phyloP scores from a whole-genome alignment of 2,888 invertebrate species.

The Fragum whitleyi region DNA sequence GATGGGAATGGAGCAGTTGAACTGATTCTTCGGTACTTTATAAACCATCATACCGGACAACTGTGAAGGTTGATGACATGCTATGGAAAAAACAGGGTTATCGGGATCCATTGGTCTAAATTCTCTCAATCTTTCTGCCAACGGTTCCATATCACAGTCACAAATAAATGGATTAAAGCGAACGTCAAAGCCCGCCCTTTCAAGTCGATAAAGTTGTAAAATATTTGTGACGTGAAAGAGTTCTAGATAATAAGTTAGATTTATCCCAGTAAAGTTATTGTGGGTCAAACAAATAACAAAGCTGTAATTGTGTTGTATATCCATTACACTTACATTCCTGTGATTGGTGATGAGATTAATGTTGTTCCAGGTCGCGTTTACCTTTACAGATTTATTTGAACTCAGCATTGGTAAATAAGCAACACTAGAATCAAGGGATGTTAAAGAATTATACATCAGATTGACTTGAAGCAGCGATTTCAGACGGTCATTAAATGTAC shows the following conservation, averaged over 20 bases:
- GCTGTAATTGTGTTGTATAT: not conserved
- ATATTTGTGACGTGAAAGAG: constrained; percentile 37
- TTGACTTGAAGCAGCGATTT: constrained; percentile 14
- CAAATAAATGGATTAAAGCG: constrained; percentile 59
- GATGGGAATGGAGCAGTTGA: constrained; percentile 43
- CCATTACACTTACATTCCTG: constrained; percentile 17
- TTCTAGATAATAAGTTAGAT: constrained; percentile 18
- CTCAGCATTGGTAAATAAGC: constrained; percentile 2
- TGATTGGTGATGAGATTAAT: constrained; percentile 39
- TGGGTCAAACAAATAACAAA: constrained; percentile 8
- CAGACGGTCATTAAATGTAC: constrained; percentile 39
- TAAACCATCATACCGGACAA: constrained; percentile 38
- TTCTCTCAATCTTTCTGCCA: constrained; percentile 12
- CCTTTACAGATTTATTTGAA: not conserved
- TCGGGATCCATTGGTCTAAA: constrained; percentile 42
- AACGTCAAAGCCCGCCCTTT: constrained; percentile 38
- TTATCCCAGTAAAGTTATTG: constrained; percentile 38
- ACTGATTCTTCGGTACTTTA: constrained; percentile 24
- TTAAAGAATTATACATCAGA: constrained; percentile 38
- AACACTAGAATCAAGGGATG: constrained; percentile 35
- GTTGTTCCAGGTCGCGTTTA: constrained; percentile 29
- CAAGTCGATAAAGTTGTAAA: not conserved
- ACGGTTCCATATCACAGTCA: constrained; percentile 42
- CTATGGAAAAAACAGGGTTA: constrained; percentile 45
- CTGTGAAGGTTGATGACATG: constrained; percentile 25